Percentiles rank a stretch among this genome's conserved stretches.
phyloP scores from a whole-genome alignment of 1,140 invertebrate species.

The Diploscapter pachys region DNA sequence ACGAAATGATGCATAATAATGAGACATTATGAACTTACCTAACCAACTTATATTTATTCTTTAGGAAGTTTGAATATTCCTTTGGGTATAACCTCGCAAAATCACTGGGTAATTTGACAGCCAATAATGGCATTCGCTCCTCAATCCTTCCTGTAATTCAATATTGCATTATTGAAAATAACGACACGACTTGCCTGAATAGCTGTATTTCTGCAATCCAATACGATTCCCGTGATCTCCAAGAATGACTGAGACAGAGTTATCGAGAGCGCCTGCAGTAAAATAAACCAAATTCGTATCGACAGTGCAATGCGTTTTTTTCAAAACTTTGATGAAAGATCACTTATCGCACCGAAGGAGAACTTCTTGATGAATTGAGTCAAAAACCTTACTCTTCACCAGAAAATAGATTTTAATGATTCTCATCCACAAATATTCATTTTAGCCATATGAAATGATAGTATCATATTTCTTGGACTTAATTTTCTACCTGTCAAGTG shows the following conservation, averaged over 20 bases:
- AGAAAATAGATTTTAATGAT: no score
- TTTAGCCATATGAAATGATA: no score
- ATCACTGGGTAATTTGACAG: constrained; percentile 43
- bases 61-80: constrained; percentile 32
- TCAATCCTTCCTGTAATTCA: constrained; percentile 46
- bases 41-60: constrained; percentile 30
- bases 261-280: constrained; percentile 50
- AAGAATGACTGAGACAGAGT: constrained; percentile 60
- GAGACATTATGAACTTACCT: constrained; percentile 17
- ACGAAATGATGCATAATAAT: no score
- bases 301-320: no score
- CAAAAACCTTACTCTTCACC: neutral
- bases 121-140: constrained; percentile 55
- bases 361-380: no score
- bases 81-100: constrained; percentile 39
- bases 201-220: constrained; percentile 46
- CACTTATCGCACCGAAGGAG: no score
- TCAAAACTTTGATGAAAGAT: no score
- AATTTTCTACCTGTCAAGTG: neutral
- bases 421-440: no score
- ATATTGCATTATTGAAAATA: no score
- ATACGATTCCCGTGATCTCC: constrained; percentile 61
- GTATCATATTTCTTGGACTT: no score
- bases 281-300: no score
- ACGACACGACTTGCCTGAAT: neutral